These are phyloP conservation scores for Hydriomena furcata DNA, from an alignment of 2,888 invertebrate genomes.

Conservation along the genomic window DNA sequence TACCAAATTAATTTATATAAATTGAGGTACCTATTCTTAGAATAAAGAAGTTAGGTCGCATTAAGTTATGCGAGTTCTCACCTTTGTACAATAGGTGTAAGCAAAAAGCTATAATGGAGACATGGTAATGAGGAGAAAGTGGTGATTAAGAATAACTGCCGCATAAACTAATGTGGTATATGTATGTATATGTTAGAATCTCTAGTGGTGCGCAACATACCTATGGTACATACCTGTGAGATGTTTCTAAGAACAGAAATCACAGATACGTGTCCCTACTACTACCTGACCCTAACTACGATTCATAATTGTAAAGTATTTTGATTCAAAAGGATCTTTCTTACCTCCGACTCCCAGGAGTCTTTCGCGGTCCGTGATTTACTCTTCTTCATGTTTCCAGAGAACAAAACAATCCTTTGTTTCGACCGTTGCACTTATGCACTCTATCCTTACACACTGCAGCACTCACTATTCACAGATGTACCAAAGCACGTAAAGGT, in stretches of 20 bases:
- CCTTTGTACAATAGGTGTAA: conserved; percentile 27
- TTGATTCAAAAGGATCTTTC: conserved; percentile 40
- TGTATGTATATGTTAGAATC: neutral
- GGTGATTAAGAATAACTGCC: conserved; percentile 53
- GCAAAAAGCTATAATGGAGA: conserved; percentile 26
- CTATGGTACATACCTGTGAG: no score
- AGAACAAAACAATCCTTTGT: conserved; percentile 62
- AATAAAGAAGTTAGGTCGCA: no score
- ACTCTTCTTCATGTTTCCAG: conserved; percentile 77
- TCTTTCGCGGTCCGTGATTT: conserved; percentile 72
- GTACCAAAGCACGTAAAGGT: conserved; percentile 31
- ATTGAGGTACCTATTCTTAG: no score
- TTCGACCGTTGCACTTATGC: conserved; percentile 61
- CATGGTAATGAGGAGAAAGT: conserved; percentile 54
- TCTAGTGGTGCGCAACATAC: conserved; percentile 10
- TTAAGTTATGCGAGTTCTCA: conserved; percentile 7
- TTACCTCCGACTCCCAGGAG: conserved; percentile 79
- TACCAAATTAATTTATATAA: neutral
- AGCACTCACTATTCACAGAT: conserved; percentile 45
- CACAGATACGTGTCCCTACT: no score
- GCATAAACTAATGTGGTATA: conserved; percentile 35
- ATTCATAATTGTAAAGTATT: no score
- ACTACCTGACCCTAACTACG: no score
- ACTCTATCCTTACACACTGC: conserved; percentile 49
- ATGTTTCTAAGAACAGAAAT: no score